phyloP scores from a whole-genome alignment of 2,797 vertebrate species.

The Gobio occitaniae region DNA sequence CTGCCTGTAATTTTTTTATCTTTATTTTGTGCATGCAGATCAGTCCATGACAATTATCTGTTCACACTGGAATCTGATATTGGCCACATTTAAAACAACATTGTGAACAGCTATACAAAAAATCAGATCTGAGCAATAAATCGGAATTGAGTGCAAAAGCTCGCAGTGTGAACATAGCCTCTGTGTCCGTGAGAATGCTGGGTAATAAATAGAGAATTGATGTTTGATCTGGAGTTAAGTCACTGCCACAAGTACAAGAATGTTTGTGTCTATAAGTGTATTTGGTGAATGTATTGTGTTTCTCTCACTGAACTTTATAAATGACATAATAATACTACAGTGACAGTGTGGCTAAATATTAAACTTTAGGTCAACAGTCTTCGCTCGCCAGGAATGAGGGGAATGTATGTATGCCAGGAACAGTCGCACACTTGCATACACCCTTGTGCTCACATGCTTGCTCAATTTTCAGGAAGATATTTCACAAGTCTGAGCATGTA shows the following conservation, averaged over 20 bases:
- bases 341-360: conserved; percentile 31
- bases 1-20: too few relatives aligned
- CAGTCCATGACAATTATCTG: too few relatives aligned
- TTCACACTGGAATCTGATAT: not conserved
- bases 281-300: conserved; percentile 18
- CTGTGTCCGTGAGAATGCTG: too few relatives aligned
- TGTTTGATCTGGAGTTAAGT: conserved; percentile 46
- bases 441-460: conserved; percentile 10
- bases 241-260: conserved; percentile 6
- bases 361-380: conserved; percentile 22
- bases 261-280: not conserved
- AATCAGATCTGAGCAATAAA: too few relatives aligned
- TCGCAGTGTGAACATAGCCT: too few relatives aligned
- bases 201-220: not conserved
- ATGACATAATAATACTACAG: not conserved
- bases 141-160: too few relatives aligned
- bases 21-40: too few relatives aligned
- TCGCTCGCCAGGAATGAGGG: not conserved
- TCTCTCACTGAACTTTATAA: not conserved
- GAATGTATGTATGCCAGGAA: conserved; percentile 33
- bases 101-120: too few relatives aligned
- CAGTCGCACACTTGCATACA: conserved; percentile 17
- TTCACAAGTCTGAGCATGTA: conserved; percentile 44
- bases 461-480: conserved; percentile 43
- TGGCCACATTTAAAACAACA: too few relatives aligned